phyloP scores from a whole-genome alignment of 1,140 invertebrate species.

The Andrena cerasifolii region DNA sequence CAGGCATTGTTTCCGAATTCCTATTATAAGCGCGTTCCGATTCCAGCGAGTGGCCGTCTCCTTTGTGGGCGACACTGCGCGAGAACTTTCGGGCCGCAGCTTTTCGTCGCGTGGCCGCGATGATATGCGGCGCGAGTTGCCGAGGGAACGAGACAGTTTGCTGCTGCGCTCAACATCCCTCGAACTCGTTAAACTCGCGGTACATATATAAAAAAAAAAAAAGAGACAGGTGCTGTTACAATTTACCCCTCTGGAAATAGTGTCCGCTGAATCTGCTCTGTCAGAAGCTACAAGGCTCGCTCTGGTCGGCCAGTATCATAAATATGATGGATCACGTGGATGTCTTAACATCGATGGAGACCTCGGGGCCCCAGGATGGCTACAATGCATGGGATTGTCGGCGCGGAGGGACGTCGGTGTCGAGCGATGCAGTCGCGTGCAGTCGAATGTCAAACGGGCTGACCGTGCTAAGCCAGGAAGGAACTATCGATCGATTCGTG shows the following conservation, averaged over 20 bases:
- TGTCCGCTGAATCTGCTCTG: too few relatives aligned
- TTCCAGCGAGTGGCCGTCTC: slow-evolving; percentile 43
- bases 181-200: slow-evolving; percentile 26
- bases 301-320: neutral
- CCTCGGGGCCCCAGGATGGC: slow-evolving; percentile 26
- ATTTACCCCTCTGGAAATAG: too few relatives aligned
- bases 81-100: slow-evolving; percentile 37
- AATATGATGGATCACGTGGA: neutral
- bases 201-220: slow-evolving; percentile 23
- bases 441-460: slow-evolving; percentile 27
- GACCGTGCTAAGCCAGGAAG: slow-evolving; percentile 39
- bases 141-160: slow-evolving; percentile 2
- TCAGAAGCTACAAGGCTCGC: neutral
- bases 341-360: slow-evolving; percentile 9
- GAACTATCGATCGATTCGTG: slow-evolving; percentile 50
- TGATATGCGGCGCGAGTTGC: neutral
- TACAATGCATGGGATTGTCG: slow-evolving; percentile 63
- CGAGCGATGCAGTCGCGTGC: slow-evolving; percentile 1
- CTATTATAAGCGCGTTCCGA: slow-evolving; percentile 64
- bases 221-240: too few relatives aligned
- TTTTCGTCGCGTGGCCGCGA: slow-evolving; percentile 39
- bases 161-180: neutral
- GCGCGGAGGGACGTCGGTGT: slow-evolving; percentile 35
- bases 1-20: slow-evolving; percentile 67
- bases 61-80: slow-evolving; percentile 49